These are phyloP conservation scores for Neomonachus schauinslandi DNA, from an alignment of 2,113 vertebrate genomes.

Conservation along the genomic window DNA sequence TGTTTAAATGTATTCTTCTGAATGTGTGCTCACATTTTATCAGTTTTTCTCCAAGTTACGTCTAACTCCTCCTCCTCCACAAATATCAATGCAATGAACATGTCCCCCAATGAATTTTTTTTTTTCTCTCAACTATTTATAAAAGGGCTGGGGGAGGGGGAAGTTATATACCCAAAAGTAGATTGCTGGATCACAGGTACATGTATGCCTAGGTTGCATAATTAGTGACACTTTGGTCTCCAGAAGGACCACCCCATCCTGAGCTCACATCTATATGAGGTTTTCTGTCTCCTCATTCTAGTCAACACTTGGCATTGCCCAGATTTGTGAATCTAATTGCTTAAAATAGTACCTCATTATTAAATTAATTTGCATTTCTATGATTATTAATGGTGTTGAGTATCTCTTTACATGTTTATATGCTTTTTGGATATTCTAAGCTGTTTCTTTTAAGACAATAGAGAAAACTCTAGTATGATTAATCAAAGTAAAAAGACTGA, in stretches of 20 bases:
- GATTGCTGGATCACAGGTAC: not conserved
- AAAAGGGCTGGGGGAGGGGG: not conserved
- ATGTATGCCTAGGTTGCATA: accelerated
- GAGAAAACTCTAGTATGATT: not conserved
- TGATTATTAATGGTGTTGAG: not conserved
- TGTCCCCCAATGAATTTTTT: not conserved
- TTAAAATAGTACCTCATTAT: not conserved
- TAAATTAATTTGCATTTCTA: not conserved
- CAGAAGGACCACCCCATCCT: not conserved
- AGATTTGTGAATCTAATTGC: not conserved
- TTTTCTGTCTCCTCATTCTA: not conserved
- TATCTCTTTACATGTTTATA: not conserved
- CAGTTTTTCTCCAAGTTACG: not conserved
- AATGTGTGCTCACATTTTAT: not conserved
- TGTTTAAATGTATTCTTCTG: not conserved
- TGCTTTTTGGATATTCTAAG: not conserved
- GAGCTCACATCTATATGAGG: not conserved
- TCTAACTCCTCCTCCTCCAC: not conserved
- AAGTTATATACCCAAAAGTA: accelerated
- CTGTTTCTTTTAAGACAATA: not conserved
- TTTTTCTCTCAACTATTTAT: not conserved
- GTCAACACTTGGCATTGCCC: not conserved
- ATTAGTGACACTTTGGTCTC: not conserved
- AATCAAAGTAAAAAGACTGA: not conserved
- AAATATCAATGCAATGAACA: not conserved